These are phyloP conservation scores for Carcina quercana DNA, from an alignment of 2,888 invertebrate genomes.

Conservation along the genomic window DNA sequence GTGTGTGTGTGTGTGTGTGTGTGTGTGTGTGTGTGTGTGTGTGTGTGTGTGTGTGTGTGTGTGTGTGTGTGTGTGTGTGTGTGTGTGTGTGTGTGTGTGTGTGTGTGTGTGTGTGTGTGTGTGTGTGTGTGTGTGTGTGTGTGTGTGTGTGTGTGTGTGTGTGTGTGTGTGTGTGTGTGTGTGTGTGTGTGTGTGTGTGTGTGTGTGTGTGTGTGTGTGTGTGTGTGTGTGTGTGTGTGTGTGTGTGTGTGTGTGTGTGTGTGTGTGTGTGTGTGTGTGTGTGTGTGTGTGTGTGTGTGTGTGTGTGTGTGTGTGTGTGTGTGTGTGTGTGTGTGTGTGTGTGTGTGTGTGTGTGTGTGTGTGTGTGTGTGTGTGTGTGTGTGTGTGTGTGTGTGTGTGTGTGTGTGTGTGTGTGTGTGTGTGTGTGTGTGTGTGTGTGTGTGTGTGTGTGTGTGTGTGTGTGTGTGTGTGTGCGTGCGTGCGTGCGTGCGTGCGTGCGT, in stretches of 20 bases:
- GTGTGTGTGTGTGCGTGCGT: constrained; percentile 7
- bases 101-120: too few species aligned
- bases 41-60: too few species aligned
- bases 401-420: constrained; percentile 6
- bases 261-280: constrained; percentile 7
- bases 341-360: constrained; percentile 7
- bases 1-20: too few species aligned
- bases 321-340: constrained; percentile 7
- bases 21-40: too few species aligned
- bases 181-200: too few species aligned
- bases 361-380: constrained; percentile 7
- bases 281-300: constrained; percentile 7
- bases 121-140: too few species aligned
- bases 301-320: constrained; percentile 7
- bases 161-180: too few species aligned
- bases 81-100: too few species aligned
- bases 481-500: constrained; percentile 7
- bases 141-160: too few species aligned
- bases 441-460: constrained; percentile 6
- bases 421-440: constrained; percentile 5
- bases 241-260: constrained; percentile 7
- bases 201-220: too few species aligned
- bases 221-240: constrained; percentile 7
- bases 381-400: constrained; percentile 7
- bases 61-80: too few species aligned